Percentiles rank a stretch among this genome's conserved stretches.
These are phyloP conservation scores for Ptyas mucosa DNA, from an alignment of 2,113 vertebrate species.

Conservation along the genomic window DNA sequence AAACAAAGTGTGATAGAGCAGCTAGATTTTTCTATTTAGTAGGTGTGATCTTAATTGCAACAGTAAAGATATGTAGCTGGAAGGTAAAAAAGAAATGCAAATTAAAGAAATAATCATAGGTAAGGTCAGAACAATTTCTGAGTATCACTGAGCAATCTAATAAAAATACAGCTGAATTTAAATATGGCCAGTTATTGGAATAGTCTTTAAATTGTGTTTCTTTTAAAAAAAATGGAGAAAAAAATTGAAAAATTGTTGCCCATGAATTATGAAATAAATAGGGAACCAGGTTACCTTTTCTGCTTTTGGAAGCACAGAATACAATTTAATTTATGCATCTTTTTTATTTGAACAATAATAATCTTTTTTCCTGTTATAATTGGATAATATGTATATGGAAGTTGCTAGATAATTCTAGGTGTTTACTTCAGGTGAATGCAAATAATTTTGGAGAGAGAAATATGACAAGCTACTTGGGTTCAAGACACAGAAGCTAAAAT, in stretches of 20 bases:
- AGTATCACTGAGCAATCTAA: slow-evolving; percentile 46
- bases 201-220: slow-evolving; percentile 38
- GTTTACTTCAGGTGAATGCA: background rate
- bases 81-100: slow-evolving; percentile 40
- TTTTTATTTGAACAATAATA: background rate
- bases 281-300: slow-evolving; percentile 28
- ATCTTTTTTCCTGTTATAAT: background rate
- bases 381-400: background rate
- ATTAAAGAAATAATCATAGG: slow-evolving; percentile 45
- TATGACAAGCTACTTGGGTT: background rate
- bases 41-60: slow-evolving; percentile 43
- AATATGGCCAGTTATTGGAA: slow-evolving; percentile 48
- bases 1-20: slow-evolving; percentile 22
- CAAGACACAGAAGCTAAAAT: background rate
- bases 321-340: background rate
- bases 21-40: slow-evolving; percentile 15
- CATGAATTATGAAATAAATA: slow-evolving; percentile 14
- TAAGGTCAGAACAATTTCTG: slow-evolving; percentile 42
- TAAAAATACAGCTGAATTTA: slow-evolving; percentile 47
- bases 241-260: slow-evolving; percentile 5
- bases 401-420: background rate
- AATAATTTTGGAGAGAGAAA: background rate
- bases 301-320: background rate
- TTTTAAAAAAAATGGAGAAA: slow-evolving; percentile 3
- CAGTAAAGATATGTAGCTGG: slow-evolving; percentile 40